phyloP scores from a whole-genome alignment of 1,140 invertebrate genomes.

The Drosophila quadrilineata region DNA sequence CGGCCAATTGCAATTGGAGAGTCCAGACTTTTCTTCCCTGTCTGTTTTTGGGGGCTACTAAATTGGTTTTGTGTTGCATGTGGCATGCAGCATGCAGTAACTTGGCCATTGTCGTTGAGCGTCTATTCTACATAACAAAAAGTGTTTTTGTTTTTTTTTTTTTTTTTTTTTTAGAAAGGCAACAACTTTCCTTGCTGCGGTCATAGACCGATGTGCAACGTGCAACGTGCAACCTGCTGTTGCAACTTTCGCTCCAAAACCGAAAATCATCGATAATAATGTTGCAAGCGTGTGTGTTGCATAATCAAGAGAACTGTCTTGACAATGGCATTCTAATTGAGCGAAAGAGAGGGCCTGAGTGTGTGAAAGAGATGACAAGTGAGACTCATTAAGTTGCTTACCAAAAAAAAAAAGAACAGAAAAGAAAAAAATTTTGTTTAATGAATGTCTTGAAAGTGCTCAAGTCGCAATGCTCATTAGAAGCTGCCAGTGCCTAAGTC shows the following conservation, averaged over 20 bases:
- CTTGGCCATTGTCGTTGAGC: conserved; percentile 41
- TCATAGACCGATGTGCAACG: conserved; percentile 41
- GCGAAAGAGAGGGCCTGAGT: neutral
- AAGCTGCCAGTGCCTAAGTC: too few relatives aligned
- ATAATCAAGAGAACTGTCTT: conserved; percentile 48
- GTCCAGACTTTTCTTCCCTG: conserved; percentile 35
- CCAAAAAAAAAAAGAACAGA: too few relatives aligned
- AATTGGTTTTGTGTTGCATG: conserved; percentile 73
- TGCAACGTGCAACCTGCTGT: conserved; percentile 19
- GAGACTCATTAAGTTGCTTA: conserved; percentile 5
- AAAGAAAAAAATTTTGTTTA: too few relatives aligned
- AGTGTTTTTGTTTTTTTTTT: too few relatives aligned
- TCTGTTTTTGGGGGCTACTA: conserved; percentile 69
- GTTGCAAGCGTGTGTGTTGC: conserved; percentile 27
- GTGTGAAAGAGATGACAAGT: neutral
- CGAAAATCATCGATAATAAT: conserved; percentile 33
- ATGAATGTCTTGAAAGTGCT: conserved; percentile 19
- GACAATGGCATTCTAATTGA: conserved; percentile 52
- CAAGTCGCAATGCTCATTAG: conserved; percentile 15
- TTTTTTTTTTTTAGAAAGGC: conserved; percentile 74
- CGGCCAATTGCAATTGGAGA: conserved; percentile 24
- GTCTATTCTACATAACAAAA: conserved; percentile 65
- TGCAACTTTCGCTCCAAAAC: conserved; percentile 44
- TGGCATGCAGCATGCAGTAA: conserved; percentile 63
- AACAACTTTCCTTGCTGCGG: conserved; percentile 65